These are phyloP conservation scores for Panzeria rudis DNA, from an alignment of 2,888 invertebrate species.

Conservation along the genomic window DNA sequence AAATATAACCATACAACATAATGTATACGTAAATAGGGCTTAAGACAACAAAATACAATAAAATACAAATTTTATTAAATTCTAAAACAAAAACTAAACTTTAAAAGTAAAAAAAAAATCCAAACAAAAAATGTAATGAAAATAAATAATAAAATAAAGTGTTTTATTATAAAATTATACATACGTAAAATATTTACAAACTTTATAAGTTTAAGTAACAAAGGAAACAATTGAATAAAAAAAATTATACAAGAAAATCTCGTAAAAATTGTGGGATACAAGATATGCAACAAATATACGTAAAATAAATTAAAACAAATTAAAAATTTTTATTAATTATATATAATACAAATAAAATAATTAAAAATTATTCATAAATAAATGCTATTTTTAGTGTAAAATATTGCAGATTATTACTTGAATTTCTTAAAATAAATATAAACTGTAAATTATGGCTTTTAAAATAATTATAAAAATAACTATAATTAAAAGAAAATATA, in stretches of 20 bases:
- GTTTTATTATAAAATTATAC: slow-evolving; percentile 56
- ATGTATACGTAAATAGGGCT: slow-evolving; percentile 83
- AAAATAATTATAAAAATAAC: slow-evolving; percentile 32
- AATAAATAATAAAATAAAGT: slow-evolving; percentile 39
- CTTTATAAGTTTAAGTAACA: slow-evolving; percentile 68
- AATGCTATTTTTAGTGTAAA: slow-evolving; percentile 69
- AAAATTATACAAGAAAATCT: slow-evolving; percentile 37
- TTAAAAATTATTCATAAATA: slow-evolving; percentile 42
- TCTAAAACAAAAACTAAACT: slow-evolving; percentile 58
- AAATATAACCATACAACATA: slow-evolving; percentile 79
- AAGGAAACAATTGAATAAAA: slow-evolving; percentile 20
- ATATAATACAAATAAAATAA: slow-evolving; percentile 20
- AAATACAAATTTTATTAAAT: slow-evolving; percentile 70
- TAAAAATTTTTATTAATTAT: slow-evolving; percentile 50
- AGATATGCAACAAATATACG: slow-evolving; percentile 74
- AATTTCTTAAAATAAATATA: slow-evolving; percentile 30
- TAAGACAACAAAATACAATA: slow-evolving; percentile 77
- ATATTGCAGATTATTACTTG: slow-evolving; percentile 60
- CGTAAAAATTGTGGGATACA: slow-evolving; percentile 59
- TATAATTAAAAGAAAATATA: slow-evolving; percentile 42
- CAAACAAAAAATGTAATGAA: slow-evolving; percentile 43
- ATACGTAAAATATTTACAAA: slow-evolving; percentile 71
- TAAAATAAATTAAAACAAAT: slow-evolving; percentile 72
- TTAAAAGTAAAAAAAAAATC: slow-evolving; percentile 63
- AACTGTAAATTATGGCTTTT: slow-evolving; percentile 70